Evolutionary conservation across 2,888 invertebrate species (phyloP).

Genomic region (Polylopha cassiicola): DNA sequence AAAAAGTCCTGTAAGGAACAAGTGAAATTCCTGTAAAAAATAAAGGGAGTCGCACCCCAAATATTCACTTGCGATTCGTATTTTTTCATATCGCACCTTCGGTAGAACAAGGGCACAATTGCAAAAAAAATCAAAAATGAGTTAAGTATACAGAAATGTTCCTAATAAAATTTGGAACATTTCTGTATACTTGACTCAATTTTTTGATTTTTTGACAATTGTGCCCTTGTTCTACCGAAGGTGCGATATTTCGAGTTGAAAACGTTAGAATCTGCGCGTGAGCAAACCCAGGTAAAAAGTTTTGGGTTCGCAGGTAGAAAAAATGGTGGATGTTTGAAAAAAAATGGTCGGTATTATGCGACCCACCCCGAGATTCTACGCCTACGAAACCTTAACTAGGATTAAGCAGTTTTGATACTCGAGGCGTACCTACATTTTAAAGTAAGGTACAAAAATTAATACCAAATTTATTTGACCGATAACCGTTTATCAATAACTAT

Average conservation of each 20-base stretch:
- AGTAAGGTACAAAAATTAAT: too few relatives aligned
- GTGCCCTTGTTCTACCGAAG: too few relatives aligned
- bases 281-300: conserved; percentile 59
- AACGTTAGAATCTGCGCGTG: conserved; percentile 64
- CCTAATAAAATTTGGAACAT: too few relatives aligned
- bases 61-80: conserved; percentile 34
- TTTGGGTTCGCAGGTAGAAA: conserved; percentile 74
- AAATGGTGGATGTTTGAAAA: conserved; percentile 57
- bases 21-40: conserved; percentile 69
- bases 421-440: too few relatives aligned
- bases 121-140: too few relatives aligned
- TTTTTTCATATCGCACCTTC: too few relatives aligned
- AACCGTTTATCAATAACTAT: conserved; percentile 1
- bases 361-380: conserved; percentile 62
- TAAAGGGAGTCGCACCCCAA: conserved; percentile 60
- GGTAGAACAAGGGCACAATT: too few relatives aligned
- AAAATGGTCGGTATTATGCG: conserved; percentile 68
- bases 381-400: conserved; percentile 49
- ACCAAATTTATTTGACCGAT: conserved; percentile 1
- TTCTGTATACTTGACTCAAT: too few relatives aligned
- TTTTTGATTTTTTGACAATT: too few relatives aligned
- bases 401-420: conserved; percentile 32
- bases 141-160: too few relatives aligned
- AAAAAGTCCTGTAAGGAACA: conserved; percentile 50
- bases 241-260: too few relatives aligned